These are phyloP conservation scores for Blastobasis adustella DNA, from an alignment of 2,888 invertebrate species.

Conservation along the genomic window DNA sequence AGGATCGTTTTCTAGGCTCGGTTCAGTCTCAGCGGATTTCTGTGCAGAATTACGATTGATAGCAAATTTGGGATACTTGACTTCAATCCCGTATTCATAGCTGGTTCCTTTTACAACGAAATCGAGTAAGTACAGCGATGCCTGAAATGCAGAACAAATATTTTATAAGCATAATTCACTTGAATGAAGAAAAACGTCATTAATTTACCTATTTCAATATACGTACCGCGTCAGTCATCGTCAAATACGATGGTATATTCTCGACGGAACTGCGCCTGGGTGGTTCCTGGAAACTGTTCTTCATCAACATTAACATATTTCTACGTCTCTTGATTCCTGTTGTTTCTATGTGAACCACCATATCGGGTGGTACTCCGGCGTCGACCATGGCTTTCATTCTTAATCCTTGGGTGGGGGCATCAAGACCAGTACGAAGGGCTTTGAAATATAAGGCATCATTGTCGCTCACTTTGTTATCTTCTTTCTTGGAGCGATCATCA, in stretches of 20 bases:
- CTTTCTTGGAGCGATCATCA: constrained; percentile 37
- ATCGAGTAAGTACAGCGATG: constrained; percentile 78
- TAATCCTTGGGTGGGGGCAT: constrained; percentile 42
- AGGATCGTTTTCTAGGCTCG: constrained; percentile 30
- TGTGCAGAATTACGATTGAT: constrained; percentile 15
- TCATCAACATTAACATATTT: constrained; percentile 22
- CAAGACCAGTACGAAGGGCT: constrained; percentile 60
- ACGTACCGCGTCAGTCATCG: constrained; percentile 78
- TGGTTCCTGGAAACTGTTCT: constrained; percentile 28
- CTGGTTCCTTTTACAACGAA: constrained; percentile 51
- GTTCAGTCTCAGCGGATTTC: constrained; percentile 10
- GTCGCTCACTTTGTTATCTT: constrained; percentile 40
- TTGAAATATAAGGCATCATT: constrained; percentile 61
- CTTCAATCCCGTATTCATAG: constrained; percentile 33
- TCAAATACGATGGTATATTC: constrained; percentile 83
- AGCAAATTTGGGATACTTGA: constrained; percentile 40
- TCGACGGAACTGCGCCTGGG: constrained; percentile 77
- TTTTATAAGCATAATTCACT: too few species aligned
- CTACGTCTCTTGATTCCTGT: constrained; percentile 43
- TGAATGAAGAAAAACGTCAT: too few species aligned
- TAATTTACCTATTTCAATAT: not conserved
- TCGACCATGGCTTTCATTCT: constrained; percentile 48
- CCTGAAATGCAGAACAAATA: constrained; percentile 50
- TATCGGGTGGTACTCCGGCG: constrained; percentile 44
- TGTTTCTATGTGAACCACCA: constrained; percentile 49